These are phyloP conservation scores for Sinocyclocheilus anshuiensis DNA, from an alignment of 2,113 vertebrate species.

Conservation along the genomic window DNA sequence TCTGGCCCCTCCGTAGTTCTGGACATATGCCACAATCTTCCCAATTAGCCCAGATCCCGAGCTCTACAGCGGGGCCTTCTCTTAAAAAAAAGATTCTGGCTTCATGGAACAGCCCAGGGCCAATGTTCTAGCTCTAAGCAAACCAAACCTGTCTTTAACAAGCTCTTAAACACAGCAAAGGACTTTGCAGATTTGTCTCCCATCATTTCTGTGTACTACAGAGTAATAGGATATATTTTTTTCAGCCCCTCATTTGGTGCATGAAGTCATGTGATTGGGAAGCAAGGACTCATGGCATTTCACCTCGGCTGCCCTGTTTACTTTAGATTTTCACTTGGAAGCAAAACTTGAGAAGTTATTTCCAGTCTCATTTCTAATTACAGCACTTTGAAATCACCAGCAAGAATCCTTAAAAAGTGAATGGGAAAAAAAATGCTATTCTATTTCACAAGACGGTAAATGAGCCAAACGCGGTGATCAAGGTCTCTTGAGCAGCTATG, in stretches of 20 bases:
- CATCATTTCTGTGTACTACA: constrained; percentile 9
- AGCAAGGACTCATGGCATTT: constrained; percentile 19
- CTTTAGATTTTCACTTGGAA: not conserved
- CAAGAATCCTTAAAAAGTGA: constrained; percentile 15
- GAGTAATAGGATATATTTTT: not conserved
- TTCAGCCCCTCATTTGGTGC: not conserved
- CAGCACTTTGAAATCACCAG: constrained; percentile 5
- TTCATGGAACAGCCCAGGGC: constrained; percentile 26
- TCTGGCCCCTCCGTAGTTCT: constrained; percentile 35
- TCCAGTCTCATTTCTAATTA: constrained; percentile 18
- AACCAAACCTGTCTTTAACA: constrained; percentile 45
- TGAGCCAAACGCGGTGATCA: constrained; percentile 23
- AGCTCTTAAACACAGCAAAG: constrained; percentile 36
- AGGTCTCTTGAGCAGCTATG: constrained; percentile 34
- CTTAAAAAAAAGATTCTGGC: constrained; percentile 40
- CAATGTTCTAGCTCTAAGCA: constrained; percentile 46
- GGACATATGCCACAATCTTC: constrained; percentile 55
- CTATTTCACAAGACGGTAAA: constrained; percentile 24
- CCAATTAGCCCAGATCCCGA: constrained; percentile 54
- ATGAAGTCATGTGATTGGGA: constrained; percentile 26
- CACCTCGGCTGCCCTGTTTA: not conserved
- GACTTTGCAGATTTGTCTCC: constrained; percentile 35
- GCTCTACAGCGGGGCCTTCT: constrained; percentile 37
- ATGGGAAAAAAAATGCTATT: not conserved
- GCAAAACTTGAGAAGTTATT: not conserved